Evolutionary conservation across 2,888 invertebrate species (phyloP).

Genomic region (Rhopalosiphum nymphaeae): DNA sequence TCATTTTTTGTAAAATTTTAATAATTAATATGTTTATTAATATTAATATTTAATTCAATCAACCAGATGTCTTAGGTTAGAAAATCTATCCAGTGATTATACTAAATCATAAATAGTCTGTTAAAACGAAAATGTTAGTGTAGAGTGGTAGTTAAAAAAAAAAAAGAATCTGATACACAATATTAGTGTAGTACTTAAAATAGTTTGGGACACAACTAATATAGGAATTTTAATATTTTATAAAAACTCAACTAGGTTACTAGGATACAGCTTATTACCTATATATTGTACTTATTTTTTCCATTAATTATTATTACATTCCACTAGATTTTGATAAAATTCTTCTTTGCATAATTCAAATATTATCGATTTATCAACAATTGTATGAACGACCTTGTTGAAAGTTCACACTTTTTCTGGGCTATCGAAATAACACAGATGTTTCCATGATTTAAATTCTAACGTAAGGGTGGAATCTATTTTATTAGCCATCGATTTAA

Average conservation of each 20-base stretch:
- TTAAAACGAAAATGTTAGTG: neutral
- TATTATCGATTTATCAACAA: neutral
- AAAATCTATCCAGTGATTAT: too few species aligned
- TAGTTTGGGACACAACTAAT: neutral
- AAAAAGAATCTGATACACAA: neutral
- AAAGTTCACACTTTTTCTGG: neutral
- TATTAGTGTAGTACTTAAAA: neutral
- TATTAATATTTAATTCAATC: too few species aligned
- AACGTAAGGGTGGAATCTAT: neutral
- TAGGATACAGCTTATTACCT: neutral
- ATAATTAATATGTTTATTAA: too few species aligned
- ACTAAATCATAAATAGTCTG: too few species aligned
- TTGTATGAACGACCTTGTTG: neutral
- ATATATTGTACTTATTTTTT: neutral
- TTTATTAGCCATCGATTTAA: neutral
- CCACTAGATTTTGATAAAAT: neutral
- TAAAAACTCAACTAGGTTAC: neutral
- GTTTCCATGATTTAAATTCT: neutral
- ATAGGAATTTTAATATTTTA: neutral
- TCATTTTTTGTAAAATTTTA: too few species aligned
- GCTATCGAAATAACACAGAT: neutral
- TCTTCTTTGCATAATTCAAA: neutral
- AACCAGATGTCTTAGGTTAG: too few species aligned
- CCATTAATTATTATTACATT: neutral
- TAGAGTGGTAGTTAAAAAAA: neutral